These are phyloP conservation scores for Glareola pratincola DNA, from an alignment of 2,113 vertebrate species.

Conservation along the genomic window DNA sequence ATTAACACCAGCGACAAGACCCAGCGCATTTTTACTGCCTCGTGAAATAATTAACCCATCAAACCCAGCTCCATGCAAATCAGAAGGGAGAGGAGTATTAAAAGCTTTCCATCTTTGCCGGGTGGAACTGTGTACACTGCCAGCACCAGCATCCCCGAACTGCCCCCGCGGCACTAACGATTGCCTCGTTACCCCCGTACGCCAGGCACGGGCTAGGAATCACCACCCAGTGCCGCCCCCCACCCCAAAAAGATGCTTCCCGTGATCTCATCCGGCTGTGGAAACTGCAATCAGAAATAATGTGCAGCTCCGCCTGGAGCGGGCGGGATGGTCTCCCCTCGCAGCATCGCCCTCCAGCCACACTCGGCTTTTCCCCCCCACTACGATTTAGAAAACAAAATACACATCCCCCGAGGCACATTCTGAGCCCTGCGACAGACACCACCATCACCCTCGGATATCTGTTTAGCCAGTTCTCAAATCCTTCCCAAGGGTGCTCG, in stretches of 20 bases:
- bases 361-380: background rate
- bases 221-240: accelerated
- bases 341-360: background rate
- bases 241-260: background rate
- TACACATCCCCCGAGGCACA: accelerated
- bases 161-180: accelerated
- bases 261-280: background rate
- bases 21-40: background rate
- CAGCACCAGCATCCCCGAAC: accelerated
- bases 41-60: background rate
- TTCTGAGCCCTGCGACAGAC: background rate
- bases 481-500: background rate
- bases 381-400: background rate
- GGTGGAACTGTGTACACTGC: background rate
- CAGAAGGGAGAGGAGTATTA: background rate
- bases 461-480: background rate
- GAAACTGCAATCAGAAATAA: accelerated
- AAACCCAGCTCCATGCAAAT: background rate
- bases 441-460: accelerated
- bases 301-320: accelerated
- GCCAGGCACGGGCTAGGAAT: accelerated
- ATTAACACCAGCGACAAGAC: background rate
- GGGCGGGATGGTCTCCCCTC: background rate
- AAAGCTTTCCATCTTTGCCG: background rate
- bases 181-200: accelerated